Evolutionary conservation across 2,797 vertebrate genomes (phyloP).

Genomic region (Esox lucius): DNA sequence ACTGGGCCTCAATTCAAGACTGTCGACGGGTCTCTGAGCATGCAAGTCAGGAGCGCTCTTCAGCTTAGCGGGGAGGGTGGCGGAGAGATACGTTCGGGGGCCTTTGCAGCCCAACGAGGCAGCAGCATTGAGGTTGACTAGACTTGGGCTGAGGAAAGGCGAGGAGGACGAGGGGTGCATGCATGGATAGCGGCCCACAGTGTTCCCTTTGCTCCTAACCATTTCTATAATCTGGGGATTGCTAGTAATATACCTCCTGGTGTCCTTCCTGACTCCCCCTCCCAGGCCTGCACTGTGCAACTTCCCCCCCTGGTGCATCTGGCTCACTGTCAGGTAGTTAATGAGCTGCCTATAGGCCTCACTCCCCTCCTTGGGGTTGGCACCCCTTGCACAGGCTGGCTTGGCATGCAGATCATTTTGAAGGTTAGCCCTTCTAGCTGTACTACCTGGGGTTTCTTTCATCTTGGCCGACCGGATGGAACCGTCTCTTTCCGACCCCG

Average conservation of each 20-base stretch:
- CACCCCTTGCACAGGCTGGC: constrained; percentile 64
- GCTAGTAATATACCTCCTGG: constrained; percentile 69
- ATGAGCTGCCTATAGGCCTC: constrained; percentile 76
- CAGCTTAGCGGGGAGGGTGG: constrained; percentile 78
- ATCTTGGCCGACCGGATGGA: constrained; percentile 86
- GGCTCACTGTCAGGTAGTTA: constrained; percentile 77
- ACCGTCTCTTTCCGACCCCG: constrained; percentile 84
- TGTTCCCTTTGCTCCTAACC: constrained; percentile 70
- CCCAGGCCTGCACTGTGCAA: constrained; percentile 73
- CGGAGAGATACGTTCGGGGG: constrained; percentile 63
- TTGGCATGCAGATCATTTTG: constrained; percentile 72
- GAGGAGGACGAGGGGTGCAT: constrained; percentile 68
- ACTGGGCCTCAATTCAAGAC: constrained; percentile 58
- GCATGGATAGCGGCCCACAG: constrained; percentile 69
- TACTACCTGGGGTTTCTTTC: constrained; percentile 92
- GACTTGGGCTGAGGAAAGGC: constrained; percentile 63
- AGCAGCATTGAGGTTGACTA: constrained; percentile 44
- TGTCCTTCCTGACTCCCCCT: constrained; percentile 72
- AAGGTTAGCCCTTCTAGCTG: constrained; percentile 71
- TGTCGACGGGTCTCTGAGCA: constrained; percentile 57
- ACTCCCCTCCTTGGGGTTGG: constrained; percentile 71
- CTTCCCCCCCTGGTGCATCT: constrained; percentile 78
- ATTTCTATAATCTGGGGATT: constrained; percentile 73
- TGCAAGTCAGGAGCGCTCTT: constrained; percentile 71
- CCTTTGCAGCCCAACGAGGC: constrained; percentile 50